These are phyloP conservation scores for Ooceraea biroi DNA, from an alignment of 1,140 invertebrate genomes.

Conservation along the genomic window DNA sequence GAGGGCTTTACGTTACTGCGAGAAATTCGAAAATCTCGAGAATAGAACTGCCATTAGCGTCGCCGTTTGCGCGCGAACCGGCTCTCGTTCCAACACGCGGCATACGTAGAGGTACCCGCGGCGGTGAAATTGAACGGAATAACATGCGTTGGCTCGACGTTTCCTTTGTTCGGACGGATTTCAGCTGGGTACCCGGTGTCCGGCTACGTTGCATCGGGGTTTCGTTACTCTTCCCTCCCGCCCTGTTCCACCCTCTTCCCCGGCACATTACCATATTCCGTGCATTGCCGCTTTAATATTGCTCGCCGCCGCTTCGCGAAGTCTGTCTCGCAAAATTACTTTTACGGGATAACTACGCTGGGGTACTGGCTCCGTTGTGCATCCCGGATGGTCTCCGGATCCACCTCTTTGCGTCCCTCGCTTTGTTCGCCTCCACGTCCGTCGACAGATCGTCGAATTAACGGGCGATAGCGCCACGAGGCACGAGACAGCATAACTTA, in stretches of 20 bases:
- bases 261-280: constrained; percentile 78
- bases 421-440: background rate
- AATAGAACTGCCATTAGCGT: constrained; percentile 70
- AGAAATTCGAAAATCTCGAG: constrained; percentile 74
- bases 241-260: background rate
- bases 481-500: constrained; percentile 61
- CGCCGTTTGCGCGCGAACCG: constrained; percentile 41
- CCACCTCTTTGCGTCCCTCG: background rate
- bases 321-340: constrained; percentile 53
- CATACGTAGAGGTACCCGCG: constrained; percentile 53
- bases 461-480: constrained; percentile 40
- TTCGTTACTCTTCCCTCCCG: constrained; percentile 56
- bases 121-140: constrained; percentile 75
- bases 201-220: constrained; percentile 67
- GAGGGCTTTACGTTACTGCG: constrained; percentile 45
- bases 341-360: background rate
- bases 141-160: constrained; percentile 66
- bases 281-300: constrained; percentile 76
- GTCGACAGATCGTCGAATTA: constrained; percentile 61
- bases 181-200: constrained; percentile 53
- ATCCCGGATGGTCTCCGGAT: background rate
- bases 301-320: constrained; percentile 32
- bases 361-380: constrained; percentile 39
- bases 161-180: constrained; percentile 75
- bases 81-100: constrained; percentile 31